These are phyloP conservation scores for Trimorus sp. DNA, from an alignment of 2,888 invertebrate genomes.

Conservation along the genomic window DNA sequence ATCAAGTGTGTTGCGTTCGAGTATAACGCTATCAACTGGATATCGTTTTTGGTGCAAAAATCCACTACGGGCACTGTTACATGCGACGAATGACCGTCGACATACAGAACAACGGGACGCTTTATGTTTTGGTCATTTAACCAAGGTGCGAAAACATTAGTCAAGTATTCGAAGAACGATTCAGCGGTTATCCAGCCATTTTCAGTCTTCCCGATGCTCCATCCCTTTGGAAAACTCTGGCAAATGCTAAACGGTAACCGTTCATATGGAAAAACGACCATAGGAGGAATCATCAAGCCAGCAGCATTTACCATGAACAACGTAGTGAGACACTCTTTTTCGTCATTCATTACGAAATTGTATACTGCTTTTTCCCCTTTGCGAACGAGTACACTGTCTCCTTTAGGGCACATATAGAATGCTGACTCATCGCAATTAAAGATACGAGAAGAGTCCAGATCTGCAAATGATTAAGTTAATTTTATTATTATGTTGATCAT, in stretches of 20 bases:
- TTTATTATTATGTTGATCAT: too few species aligned
- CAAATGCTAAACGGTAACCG: conserved; percentile 71
- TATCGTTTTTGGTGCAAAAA: conserved; percentile 75
- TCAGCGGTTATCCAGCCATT: conserved; percentile 80
- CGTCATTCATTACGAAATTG: conserved; percentile 36
- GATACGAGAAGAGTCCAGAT: conserved; percentile 25
- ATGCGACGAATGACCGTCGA: conserved; percentile 79
- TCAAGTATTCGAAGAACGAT: conserved; percentile 78
- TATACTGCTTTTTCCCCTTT: conserved; percentile 45
- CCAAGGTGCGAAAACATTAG: conserved; percentile 78
- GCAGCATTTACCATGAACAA: conserved; percentile 11
- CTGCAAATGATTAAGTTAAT: too few species aligned
- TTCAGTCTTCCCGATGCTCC: conserved; percentile 79
- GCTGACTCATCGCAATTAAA: conserved; percentile 55
- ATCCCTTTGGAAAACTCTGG: conserved; percentile 71
- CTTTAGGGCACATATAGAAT: conserved; percentile 35
- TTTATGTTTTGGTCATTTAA: conserved; percentile 72
- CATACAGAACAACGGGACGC: conserved; percentile 77
- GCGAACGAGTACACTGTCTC: conserved; percentile 12
- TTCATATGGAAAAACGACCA: conserved; percentile 73
- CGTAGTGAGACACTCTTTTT: conserved; percentile 23
- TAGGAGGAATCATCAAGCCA: conserved; percentile 70
- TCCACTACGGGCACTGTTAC: conserved; percentile 74
- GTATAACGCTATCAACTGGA: background rate
- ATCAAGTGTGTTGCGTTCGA: conserved; percentile 23